A percentile compares a stretch with the other conserved stretches of the same genome.
Evolutionary conservation across 2,797 vertebrate species (phyloP).

Genomic region (Lagorchestes hirsutus): DNA sequence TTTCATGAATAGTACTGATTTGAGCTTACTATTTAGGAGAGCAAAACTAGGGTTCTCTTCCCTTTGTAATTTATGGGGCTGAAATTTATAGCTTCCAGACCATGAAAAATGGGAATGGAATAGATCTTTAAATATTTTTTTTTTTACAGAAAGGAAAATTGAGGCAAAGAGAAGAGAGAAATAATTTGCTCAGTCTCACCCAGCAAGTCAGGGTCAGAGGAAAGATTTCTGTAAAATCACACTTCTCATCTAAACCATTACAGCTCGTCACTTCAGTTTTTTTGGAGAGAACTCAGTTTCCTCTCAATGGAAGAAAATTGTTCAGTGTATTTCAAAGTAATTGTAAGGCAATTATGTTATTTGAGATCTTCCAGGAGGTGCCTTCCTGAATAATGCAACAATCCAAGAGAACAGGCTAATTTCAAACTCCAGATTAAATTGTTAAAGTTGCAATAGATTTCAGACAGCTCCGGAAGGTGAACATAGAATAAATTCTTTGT

Average conservation of each 20-base stretch:
- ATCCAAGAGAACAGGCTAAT: slow-evolving; percentile 47
- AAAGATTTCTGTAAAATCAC: slow-evolving; percentile 27
- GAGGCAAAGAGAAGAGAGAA: slow-evolving; percentile 9
- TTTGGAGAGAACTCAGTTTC: slow-evolving; percentile 23
- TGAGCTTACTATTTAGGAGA: neutral
- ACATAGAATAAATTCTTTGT: neutral
- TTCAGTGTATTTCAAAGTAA: slow-evolving; percentile 52
- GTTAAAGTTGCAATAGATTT: slow-evolving; percentile 39
- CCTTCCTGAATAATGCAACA: slow-evolving; percentile 59
- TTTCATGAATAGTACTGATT: neutral
- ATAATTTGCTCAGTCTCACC: slow-evolving; percentile 27
- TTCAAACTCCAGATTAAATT: slow-evolving; percentile 50
- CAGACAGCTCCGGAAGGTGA: neutral
- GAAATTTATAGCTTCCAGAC: slow-evolving; percentile 17
- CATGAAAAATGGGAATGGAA: neutral
- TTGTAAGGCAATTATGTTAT: slow-evolving; percentile 53
- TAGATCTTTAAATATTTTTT: neutral
- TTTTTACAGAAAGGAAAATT: slow-evolving; percentile 43
- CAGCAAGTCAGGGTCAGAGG: neutral
- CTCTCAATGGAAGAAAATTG: slow-evolving; percentile 54
- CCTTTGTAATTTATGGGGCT: neutral
- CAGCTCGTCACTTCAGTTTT: neutral
- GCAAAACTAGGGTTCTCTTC: neutral
- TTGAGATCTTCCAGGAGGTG: slow-evolving; percentile 56
- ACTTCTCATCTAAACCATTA: slow-evolving; percentile 36